A percentile compares a stretch with the other conserved stretches of the same genome.
These are phyloP conservation scores for Poecilia wingei DNA, from an alignment of 2,797 vertebrate species.

Conservation along the genomic window DNA sequence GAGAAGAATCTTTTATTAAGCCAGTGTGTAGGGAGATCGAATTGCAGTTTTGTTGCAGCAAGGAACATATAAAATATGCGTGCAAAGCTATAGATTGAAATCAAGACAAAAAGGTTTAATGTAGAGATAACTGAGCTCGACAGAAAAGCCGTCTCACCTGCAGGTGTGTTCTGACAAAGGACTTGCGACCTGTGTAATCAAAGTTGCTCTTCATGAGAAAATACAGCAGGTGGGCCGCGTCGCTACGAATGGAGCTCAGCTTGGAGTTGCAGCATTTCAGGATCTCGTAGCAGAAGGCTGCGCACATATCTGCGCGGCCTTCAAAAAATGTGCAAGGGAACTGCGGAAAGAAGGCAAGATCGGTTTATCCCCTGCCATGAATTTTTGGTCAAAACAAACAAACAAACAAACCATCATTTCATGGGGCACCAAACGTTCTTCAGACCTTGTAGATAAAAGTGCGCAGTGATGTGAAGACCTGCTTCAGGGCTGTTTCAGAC, in stretches of 20 bases:
- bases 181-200: conserved; percentile 95
- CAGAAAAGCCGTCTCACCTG: conserved; percentile 54
- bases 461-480: conserved; percentile 93
- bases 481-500: conserved; percentile 93
- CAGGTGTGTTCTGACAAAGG: conserved; percentile 93
- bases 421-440: neutral
- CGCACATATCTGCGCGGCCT: conserved; percentile 96
- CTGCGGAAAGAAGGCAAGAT: conserved; percentile 64
- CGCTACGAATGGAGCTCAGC: conserved; percentile 92
- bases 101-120: neutral
- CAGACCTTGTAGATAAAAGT: conserved; percentile 95
- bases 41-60: neutral
- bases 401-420: neutral
- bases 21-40: neutral
- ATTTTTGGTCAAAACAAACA: neutral
- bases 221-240: conserved; percentile 95
- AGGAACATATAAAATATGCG: neutral
- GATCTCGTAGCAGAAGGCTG: conserved; percentile 95
- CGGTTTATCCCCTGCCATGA: neutral
- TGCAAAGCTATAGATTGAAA: neutral
- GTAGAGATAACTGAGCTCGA: neutral
- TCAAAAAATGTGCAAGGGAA: conserved; percentile 97
- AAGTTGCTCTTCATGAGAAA: conserved; percentile 99
- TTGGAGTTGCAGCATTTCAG: conserved; percentile 98
- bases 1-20: neutral